Evolutionary conservation across 2,113 vertebrate species (phyloP).

Genomic region (Saccopteryx leptura): DNA sequence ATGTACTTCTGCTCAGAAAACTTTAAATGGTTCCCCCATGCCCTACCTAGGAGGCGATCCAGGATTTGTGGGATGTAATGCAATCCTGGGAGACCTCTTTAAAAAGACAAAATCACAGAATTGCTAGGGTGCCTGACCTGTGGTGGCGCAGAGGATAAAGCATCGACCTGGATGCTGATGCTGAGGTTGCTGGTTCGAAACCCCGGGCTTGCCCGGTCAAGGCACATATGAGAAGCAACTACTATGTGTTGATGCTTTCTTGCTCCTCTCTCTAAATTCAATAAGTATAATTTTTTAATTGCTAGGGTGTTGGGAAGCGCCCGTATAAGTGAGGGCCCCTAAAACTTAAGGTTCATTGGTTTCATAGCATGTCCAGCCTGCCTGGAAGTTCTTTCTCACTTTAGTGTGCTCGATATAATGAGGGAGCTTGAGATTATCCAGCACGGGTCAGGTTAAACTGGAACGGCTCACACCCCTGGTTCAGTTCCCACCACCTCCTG

Average conservation of each 20-base stretch:
- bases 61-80: background rate
- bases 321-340: background rate
- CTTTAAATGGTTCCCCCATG: background rate
- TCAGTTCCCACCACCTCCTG: background rate
- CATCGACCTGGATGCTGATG: too few relatives aligned
- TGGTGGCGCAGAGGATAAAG: too few relatives aligned
- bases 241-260: too few relatives aligned
- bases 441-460: too few relatives aligned
- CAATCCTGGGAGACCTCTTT: conserved; percentile 5
- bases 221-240: too few relatives aligned
- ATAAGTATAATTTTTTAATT: background rate
- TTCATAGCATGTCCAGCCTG: background rate
- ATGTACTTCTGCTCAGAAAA: background rate
- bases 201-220: too few relatives aligned
- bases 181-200: too few relatives aligned
- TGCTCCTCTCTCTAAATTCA: too few relatives aligned
- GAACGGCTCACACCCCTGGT: too few relatives aligned
- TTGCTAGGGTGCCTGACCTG: background rate
- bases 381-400: background rate
- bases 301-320: background rate
- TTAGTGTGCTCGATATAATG: background rate
- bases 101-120: background rate
- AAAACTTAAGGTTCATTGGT: background rate
- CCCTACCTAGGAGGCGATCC: background rate
- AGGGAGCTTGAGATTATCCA: background rate